Evolutionary conservation across 2,888 invertebrate species (phyloP), one percentile per base, ranked within the genome.

Genomic region (Arctia plantaginis): DNA sequence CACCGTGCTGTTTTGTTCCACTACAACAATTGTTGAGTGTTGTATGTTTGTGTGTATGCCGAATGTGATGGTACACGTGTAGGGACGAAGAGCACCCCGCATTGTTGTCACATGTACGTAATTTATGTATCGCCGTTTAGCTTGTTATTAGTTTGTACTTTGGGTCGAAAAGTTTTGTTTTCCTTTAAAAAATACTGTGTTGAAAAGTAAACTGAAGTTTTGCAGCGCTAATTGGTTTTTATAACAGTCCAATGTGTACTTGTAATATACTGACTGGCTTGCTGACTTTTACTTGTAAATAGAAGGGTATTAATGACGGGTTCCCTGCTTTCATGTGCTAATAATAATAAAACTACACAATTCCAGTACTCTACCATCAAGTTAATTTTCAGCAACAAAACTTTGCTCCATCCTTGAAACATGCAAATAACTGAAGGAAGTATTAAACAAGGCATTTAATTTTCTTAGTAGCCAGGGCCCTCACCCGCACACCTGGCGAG

Each of bases 51-150:
- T 59, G 66, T 67, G 72, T 70, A 44, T 55, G 33, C 30, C 64
- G 41, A 10, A 27, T n/a, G 55, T 69, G n/a, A 33, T n/a, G 33
- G 47, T 35, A 64, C 47, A n/a, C 62, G 62, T 44, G 65, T 66
- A 39, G 64, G 51, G 8, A 55, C 47, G 15, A 23, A n/a, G 20
- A 44, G 23, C 41, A 23, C 55, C 35, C n/a, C 51, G 41, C 27
- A 7, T 39, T 33, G 35, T 65, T 35, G 66, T 51, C 47, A 65
- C n/a, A 47, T 64, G 73, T 69, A 68, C 64, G 73, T 47, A 73
- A 73, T 74, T 73, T 66, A 69, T 41, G 71, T 71, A 55, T 66
- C 76, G 73, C 62, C 71, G 39, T 55, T 71, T 41, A 62, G 41
- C 71, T 70, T 47, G 66, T 71, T 68, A 62, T 55, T 72, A 66